Evolutionary conservation across 1,140 invertebrate genomes (phyloP).

Genomic region (Drosophila varians): DNA sequence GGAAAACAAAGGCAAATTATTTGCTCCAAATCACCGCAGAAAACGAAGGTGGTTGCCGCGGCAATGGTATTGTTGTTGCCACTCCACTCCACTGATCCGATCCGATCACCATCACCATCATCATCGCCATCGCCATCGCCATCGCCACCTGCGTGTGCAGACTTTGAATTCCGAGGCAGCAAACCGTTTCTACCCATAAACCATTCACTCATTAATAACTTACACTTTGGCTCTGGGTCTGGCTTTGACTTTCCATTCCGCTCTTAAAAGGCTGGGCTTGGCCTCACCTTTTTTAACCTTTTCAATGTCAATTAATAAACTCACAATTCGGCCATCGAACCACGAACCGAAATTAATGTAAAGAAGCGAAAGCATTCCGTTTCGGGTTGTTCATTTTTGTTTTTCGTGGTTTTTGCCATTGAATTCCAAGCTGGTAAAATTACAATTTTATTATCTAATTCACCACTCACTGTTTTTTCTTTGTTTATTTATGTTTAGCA

Average conservation of each 20-base stretch:
- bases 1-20: constrained; percentile 74
- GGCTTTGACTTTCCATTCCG: constrained; percentile 30
- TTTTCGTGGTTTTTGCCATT: not conserved
- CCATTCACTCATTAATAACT: constrained; percentile 37
- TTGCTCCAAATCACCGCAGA: constrained; percentile 63
- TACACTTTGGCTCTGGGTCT: not conserved
- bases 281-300: constrained; percentile 13
- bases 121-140: not conserved
- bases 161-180: constrained; percentile 10
- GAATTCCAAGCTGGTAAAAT: constrained; percentile 6
- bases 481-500: not conserved
- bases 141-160: constrained; percentile 25
- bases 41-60: constrained; percentile 38
- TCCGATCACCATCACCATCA: constrained; percentile 4
- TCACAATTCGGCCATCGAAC: constrained; percentile 30
- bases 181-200: constrained; percentile 37
- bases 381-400: no score
- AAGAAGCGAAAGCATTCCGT: constrained; percentile 3
- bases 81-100: constrained; percentile 43
- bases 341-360: not conserved
- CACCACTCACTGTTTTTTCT: not conserved
- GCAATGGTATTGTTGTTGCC: constrained; percentile 26
- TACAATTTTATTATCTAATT: constrained; percentile 22
- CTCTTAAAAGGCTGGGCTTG: constrained; percentile 1
- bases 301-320: constrained; percentile 62